Evolutionary conservation across 2,797 vertebrate genomes (phyloP).

Genomic region (Premnoplex brunnescens): DNA sequence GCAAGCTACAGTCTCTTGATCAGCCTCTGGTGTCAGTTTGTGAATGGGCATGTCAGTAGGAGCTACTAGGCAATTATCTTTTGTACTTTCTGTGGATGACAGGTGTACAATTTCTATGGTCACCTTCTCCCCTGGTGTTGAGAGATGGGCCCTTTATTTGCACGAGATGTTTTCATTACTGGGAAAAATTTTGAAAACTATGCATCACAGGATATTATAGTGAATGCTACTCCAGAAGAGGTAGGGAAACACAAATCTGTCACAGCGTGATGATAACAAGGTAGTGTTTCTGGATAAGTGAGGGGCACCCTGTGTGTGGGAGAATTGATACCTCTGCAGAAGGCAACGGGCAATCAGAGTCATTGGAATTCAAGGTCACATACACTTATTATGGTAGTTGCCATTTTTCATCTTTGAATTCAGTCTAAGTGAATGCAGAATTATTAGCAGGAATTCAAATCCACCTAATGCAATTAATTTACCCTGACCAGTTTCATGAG

Average conservation of each 20-base stretch:
- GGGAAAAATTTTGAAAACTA: neutral
- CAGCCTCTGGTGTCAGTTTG: neutral
- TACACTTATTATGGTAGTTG: neutral
- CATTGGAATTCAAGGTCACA: neutral
- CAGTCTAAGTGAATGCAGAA: neutral
- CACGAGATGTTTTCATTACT: neutral
- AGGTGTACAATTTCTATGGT: neutral
- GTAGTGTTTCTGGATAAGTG: neutral
- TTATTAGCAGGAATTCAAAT: neutral
- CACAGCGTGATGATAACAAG: neutral
- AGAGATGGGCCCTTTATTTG: neutral
- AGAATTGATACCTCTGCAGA: neutral
- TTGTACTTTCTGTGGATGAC: neutral
- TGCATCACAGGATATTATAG: neutral
- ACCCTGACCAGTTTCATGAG: neutral
- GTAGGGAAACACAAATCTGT: neutral
- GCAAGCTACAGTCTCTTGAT: neutral
- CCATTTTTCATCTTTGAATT: constrained; percentile 13
- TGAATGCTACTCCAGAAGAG: neutral
- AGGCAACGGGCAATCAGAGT: neutral
- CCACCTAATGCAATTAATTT: neutral
- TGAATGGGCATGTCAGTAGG: neutral
- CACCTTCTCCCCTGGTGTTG: neutral
- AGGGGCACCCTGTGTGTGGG: neutral
- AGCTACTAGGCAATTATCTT: neutral